phyloP scores from a whole-genome alignment of 2,797 vertebrate genomes.

The Avahi laniger region DNA sequence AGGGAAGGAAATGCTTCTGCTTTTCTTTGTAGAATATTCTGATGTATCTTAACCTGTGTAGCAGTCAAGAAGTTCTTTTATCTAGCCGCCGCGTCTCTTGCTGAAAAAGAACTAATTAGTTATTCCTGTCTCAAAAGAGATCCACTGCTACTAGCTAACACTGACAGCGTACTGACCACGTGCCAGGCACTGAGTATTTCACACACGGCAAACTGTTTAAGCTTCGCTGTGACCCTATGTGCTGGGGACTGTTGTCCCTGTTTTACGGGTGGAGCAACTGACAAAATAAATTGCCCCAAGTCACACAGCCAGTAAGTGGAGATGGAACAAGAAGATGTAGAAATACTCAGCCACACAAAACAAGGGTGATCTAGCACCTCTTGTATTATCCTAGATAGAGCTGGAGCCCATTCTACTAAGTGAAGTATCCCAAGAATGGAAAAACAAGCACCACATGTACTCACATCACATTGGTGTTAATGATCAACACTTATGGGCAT shows the following conservation, averaged over 20 bases:
- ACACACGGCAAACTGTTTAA: not conserved
- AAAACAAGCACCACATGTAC: no score
- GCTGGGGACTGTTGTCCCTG: not conserved
- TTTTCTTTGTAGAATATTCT: constrained; percentile 20
- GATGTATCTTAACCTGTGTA: not conserved
- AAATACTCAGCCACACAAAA: no score
- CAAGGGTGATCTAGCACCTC: no score
- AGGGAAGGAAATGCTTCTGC: not conserved
- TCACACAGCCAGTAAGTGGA: not conserved
- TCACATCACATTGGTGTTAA: no score
- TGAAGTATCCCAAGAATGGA: no score
- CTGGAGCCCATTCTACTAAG: no score
- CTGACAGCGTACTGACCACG: fast-evolving
- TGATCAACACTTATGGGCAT: no score
- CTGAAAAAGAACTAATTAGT: not conserved
- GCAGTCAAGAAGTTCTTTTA: not conserved
- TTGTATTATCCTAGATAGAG: no score
- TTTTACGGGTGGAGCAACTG: not conserved
- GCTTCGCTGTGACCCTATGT: not conserved
- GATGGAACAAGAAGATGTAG: not conserved
- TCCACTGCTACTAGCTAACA: not conserved
- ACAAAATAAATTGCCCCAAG: not conserved
- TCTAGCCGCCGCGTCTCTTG: not conserved
- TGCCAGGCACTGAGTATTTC: not conserved
- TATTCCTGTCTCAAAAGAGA: not conserved